Percentiles rank a stretch among this genome's conserved stretches.
These are phyloP conservation scores for Stegastes partitus DNA, from an alignment of 2,113 vertebrate species.

Conservation along the genomic window DNA sequence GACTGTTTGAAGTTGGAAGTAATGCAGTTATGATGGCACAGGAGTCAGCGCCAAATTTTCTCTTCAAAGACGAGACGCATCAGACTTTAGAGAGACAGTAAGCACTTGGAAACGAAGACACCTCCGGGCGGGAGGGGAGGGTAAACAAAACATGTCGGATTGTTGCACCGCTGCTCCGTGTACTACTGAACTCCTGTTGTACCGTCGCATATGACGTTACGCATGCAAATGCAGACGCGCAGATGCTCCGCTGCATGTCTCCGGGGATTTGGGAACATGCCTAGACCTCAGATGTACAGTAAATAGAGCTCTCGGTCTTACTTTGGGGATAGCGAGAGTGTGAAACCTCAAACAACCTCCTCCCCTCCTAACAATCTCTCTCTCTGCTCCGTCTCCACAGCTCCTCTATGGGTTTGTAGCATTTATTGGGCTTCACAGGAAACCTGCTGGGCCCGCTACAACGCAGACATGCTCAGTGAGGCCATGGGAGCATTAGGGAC, in stretches of 20 bases:
- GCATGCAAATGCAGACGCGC: constrained; percentile 11
- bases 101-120: constrained; percentile 37
- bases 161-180: constrained; percentile 1
- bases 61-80: constrained; percentile 44
- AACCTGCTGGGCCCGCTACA: constrained; percentile 49
- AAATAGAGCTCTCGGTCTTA: constrained; percentile 42
- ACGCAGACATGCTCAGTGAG: constrained; percentile 44
- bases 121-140: neutral
- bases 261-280: constrained; percentile 20
- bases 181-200: constrained; percentile 58
- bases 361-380: constrained; percentile 2
- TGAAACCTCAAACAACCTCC: constrained; percentile 57
- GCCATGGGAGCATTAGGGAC: constrained; percentile 33
- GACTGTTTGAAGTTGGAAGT: constrained; percentile 56
- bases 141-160: constrained; percentile 43
- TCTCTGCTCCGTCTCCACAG: constrained; percentile 27
- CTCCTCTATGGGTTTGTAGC: constrained; percentile 48
- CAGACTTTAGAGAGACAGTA: constrained; percentile 36
- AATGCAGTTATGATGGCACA: constrained; percentile 6
- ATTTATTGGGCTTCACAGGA: constrained; percentile 56
- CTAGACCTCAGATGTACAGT: constrained; percentile 22
- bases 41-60: neutral
- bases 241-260: constrained; percentile 28
- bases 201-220: constrained; percentile 30
- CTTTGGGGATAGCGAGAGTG: constrained; percentile 35